Base-by-base conservation (phyloP, 2,113 vertebrate species). In the Lepus europaeus region DNA sequence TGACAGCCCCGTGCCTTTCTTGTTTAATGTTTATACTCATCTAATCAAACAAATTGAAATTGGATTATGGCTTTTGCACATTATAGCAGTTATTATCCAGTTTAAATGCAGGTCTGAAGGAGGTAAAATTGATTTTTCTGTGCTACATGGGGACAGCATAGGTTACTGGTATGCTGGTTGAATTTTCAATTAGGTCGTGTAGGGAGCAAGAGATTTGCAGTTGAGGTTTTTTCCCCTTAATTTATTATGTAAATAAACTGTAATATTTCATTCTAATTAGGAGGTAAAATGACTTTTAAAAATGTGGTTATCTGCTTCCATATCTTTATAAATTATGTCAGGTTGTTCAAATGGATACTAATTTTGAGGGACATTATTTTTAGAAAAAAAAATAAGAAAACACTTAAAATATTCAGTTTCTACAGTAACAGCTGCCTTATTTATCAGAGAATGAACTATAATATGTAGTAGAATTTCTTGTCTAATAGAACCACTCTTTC, bases 21-120 rank as follows among this genome's bases (percentile, higher is more conserved):
- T 97, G 82, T 96, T 96, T 96, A 96, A 87, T 97, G 79, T 96
- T 96, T 95, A 95, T 59, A 68, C 68, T 94, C 90, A 81, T 95
- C 86, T 95, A 95, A 97, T 96, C 95, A 95, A 97, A 96, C 96
- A 95, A 95, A 97, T 89, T 84, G 93, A 97, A 95, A 93, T 94
- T 87, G 96, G 97, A 95, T 96, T 95, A 97, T 94, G 84, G 90
- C 86, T 92, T 33, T 95, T 95, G 81, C 77, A 72, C 86, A 64
- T 91, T 87, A 94, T 77, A 94, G 87, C 78, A 74, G 82, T 92
- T 97, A 96, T 97, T 96, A 96, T 96, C 95, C 68, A 90, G 49
- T 90, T 97, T 96, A 97, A 97, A 97, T 93, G 93, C 88, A 66
- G 90, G 88, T 89, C 95, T 92, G 80, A 92, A 96, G 94, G 85